Evolutionary conservation across 2,888 invertebrate genomes (phyloP).

Genomic region (Sarcophaga variegata): DNA sequence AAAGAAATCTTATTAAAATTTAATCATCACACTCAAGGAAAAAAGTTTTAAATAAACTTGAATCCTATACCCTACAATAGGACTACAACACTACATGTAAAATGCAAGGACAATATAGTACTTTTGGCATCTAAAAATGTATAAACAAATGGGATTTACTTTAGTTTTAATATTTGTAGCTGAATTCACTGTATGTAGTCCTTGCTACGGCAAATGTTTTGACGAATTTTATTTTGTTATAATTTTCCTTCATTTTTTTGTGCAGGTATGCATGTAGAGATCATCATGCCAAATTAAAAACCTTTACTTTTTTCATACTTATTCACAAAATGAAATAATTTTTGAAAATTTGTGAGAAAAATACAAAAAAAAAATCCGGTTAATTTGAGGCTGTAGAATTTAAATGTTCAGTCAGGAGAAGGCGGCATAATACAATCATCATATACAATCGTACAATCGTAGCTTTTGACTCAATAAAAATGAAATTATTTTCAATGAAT

Average conservation of each 20-base stretch:
- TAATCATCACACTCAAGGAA: conserved; percentile 37
- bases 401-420: conserved; percentile 71
- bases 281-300: neutral
- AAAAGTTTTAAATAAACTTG: neutral
- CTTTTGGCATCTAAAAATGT: too few relatives aligned
- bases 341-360: conserved; percentile 9
- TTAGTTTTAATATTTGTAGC: too few relatives aligned
- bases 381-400: conserved; percentile 78
- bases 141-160: too few relatives aligned
- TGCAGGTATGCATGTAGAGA: neutral
- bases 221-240: too few relatives aligned
- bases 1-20: conserved; percentile 43
- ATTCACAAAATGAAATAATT: conserved; percentile 69
- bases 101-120: too few relatives aligned
- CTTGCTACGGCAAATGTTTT: too few relatives aligned
- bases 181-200: too few relatives aligned
- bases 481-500: conserved; percentile 55
- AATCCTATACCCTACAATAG: conserved; percentile 22
- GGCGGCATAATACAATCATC: conserved; percentile 66
- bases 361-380: conserved; percentile 74
- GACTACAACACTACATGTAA: neutral
- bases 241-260: neutral
- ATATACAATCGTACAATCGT: conserved; percentile 30
- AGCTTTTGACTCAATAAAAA: conserved; percentile 63
- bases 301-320: conserved; percentile 67